Conservation (phyloP, 2,888 invertebrate species). For the Anodontia alba region DNA sequence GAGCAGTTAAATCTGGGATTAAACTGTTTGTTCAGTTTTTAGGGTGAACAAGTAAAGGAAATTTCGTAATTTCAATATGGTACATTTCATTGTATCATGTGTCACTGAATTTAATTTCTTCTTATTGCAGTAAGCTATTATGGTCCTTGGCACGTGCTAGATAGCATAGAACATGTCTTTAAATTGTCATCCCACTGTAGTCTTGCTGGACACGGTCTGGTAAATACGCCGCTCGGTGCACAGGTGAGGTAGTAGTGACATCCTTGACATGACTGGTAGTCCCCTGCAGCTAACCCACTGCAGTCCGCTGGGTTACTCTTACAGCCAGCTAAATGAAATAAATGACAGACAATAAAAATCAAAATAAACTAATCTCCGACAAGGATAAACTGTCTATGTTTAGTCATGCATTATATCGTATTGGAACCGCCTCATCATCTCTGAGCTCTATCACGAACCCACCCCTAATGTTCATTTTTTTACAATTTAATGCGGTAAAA, state of each 20-base stretch:
- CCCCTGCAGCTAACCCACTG: conserved; percentile 56
- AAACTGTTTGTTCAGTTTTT: no score
- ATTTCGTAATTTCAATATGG: no score
- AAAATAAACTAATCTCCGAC: not conserved
- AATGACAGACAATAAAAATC: not conserved
- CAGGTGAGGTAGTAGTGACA: conserved; percentile 72
- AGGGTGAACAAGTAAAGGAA: no score
- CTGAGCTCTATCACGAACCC: no score
- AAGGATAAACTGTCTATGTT: no score
- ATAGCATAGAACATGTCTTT: conserved; percentile 63
- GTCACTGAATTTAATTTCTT: no score
- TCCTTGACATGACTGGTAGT: conserved; percentile 71
- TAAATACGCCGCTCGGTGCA: conserved; percentile 66
- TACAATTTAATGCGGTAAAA: no score
- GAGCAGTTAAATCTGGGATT: no score
- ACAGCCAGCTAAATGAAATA: not conserved
- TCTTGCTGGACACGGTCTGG: conserved; percentile 68
- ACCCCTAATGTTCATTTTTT: no score
- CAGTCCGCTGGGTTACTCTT: conserved; percentile 42
- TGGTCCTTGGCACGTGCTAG: conserved; percentile 64
- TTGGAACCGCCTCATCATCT: no score
- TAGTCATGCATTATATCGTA: no score
- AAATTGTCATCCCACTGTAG: conserved; percentile 71
- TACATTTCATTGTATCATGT: no score
- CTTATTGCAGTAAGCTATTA: not conserved